Conservation (phyloP, 1,140 invertebrate genomes). For the Chionoecetes opilio region DNA sequence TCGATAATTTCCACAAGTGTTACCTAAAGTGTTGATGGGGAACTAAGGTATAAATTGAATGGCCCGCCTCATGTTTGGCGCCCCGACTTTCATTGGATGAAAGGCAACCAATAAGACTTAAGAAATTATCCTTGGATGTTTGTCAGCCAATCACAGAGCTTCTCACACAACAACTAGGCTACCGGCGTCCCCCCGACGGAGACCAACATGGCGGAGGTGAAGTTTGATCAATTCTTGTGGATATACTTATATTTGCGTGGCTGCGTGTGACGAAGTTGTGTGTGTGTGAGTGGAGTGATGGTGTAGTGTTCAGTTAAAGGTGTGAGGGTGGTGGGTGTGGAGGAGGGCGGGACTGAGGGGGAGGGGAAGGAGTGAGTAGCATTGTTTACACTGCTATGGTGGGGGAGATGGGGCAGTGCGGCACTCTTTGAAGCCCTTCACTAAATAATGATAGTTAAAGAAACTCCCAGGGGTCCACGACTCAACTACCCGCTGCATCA, state of each 20-base stretch:
- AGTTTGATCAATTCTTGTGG: constrained; percentile 78
- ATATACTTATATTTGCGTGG: constrained; percentile 59
- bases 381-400: constrained; percentile 76
- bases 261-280: background rate
- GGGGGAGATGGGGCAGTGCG: constrained; percentile 66
- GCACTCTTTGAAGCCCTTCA: constrained; percentile 56
- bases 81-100: constrained; percentile 41
- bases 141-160: constrained; percentile 8
- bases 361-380: constrained; percentile 29
- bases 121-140: background rate
- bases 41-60: constrained; percentile 54
- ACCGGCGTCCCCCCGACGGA: constrained; percentile 73
- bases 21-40: too few relatives aligned
- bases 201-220: constrained; percentile 77
- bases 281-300: background rate
- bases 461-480: background rate
- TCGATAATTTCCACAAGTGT: too few relatives aligned
- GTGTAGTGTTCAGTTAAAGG: background rate
- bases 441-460: constrained; percentile 34
- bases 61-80: constrained; percentile 66
- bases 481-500: constrained; percentile 36
- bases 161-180: background rate
- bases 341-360: background rate
- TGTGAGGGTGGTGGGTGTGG: background rate
- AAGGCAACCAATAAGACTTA: constrained; percentile 33